Evolutionary conservation across 37 sponge, comb jelly and placozoan species (phyloP).

Genomic region (Axinella damicornis): DNA sequence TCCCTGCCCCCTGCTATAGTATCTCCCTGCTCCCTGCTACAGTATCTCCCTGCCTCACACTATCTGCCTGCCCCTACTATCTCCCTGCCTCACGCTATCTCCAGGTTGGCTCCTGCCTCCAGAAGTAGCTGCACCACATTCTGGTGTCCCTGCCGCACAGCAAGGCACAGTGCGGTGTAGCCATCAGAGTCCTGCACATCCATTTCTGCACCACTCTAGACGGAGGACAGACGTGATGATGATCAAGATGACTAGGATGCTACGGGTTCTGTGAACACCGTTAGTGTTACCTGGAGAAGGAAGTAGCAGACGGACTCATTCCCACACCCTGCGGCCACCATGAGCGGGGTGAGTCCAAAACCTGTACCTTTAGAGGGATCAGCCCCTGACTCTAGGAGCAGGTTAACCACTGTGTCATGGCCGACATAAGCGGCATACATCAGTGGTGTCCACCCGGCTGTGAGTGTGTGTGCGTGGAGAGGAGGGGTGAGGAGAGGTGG

Average conservation of each 20-base stretch:
- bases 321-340: constrained; percentile 91
- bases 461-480: not conserved
- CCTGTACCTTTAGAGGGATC: constrained; percentile 61
- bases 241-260: no score
- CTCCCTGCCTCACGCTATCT: constrained; percentile 51
- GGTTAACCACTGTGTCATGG: constrained; percentile 80
- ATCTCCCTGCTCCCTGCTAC: not conserved
- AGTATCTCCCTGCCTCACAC: no score
- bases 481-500: not conserved
- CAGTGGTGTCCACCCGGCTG: constrained; percentile 78
- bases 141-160: constrained; percentile 87
- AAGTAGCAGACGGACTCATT: constrained; percentile 87
- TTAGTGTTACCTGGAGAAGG: constrained; percentile 70
- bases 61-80: no score
- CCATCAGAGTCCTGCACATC: constrained; percentile 69
- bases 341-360: constrained; percentile 69
- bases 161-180: constrained; percentile 73
- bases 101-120: constrained; percentile 79
- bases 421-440: constrained; percentile 89
- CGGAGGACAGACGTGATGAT: no score
- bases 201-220: constrained; percentile 61
- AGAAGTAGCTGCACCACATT: constrained; percentile 72
- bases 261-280: no score
- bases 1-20: no score
- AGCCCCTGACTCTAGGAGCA: constrained; percentile 76